These are phyloP conservation scores for Apis laboriosa DNA, from an alignment of 1,140 invertebrate species.

Conservation along the genomic window DNA sequence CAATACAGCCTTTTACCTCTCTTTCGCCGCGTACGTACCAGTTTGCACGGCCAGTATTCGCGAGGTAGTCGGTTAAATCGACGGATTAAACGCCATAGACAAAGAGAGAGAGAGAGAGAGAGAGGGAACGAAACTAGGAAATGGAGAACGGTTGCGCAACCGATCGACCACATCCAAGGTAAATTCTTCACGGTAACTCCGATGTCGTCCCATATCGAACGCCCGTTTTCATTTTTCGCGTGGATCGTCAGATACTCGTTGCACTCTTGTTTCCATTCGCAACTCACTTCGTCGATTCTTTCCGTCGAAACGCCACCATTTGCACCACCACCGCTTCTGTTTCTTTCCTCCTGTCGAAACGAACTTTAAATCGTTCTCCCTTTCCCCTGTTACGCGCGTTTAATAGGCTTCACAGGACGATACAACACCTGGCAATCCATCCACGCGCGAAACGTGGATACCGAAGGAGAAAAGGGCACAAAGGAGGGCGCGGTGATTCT, in stretches of 20 bases:
- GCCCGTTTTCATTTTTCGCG: slow-evolving; percentile 19
- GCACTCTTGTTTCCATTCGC: no score
- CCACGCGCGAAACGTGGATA: neutral
- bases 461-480: slow-evolving; percentile 1
- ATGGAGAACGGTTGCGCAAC: slow-evolving; percentile 23
- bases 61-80: slow-evolving; percentile 28
- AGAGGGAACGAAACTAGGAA: neutral
- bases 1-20: slow-evolving; percentile 46
- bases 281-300: no score
- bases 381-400: no score
- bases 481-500: neutral
- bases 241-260: neutral
- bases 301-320: no score
- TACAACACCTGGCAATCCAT: neutral
- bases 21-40: neutral
- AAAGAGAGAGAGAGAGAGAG: neutral
- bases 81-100: slow-evolving; percentile 36
- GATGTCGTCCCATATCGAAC: slow-evolving; percentile 24
- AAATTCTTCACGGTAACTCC: slow-evolving; percentile 9
- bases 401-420: no score
- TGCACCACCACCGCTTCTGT: no score
- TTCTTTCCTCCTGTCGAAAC: no score
- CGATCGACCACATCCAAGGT: neutral
- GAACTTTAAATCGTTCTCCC: no score
- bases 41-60: neutral